These are phyloP conservation scores for Drosophila serrata DNA, from an alignment of 1,140 invertebrate genomes.

Conservation along the genomic window DNA sequence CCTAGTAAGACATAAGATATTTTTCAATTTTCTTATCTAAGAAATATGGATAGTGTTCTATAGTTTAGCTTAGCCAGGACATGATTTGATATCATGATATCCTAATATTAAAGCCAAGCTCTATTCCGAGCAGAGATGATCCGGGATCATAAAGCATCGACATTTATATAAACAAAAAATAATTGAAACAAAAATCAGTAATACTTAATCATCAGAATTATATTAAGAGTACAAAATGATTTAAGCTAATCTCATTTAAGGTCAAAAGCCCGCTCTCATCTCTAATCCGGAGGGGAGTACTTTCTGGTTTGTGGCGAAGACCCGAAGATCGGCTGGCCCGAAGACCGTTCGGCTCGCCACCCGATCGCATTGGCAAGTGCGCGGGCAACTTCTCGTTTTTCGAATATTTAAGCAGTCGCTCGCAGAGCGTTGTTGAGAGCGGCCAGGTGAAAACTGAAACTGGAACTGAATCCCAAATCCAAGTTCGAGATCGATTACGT, in stretches of 20 bases:
- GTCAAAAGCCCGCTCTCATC: constrained; percentile 10
- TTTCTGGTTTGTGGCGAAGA: constrained; percentile 22
- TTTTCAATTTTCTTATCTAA: no score
- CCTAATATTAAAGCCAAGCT: background rate
- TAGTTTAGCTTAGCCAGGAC: background rate
- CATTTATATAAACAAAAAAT: background rate
- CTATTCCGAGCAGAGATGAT: background rate
- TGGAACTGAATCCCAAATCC: background rate
- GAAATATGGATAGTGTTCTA: background rate
- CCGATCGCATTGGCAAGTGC: constrained; percentile 13
- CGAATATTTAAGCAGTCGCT: constrained; percentile 22
- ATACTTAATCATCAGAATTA: background rate
- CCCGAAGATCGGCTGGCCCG: constrained; percentile 1
- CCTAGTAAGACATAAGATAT: background rate
- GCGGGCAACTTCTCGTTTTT: constrained; percentile 19
- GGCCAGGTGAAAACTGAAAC: constrained; percentile 1
- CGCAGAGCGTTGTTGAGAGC: constrained; percentile 16
- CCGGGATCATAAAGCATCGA: background rate
- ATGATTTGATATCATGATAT: no score
- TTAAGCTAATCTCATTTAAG: constrained; percentile 1
- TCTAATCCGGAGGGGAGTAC: constrained; percentile 7
- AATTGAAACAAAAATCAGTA: background rate
- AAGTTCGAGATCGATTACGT: background rate
- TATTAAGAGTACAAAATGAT: background rate
- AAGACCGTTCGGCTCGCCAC: constrained; percentile 5